Percentiles rank a stretch among this genome's conserved stretches.
These are phyloP conservation scores for Adelges cooleyi DNA, from an alignment of 1,140 invertebrate species.

Conservation along the genomic window DNA sequence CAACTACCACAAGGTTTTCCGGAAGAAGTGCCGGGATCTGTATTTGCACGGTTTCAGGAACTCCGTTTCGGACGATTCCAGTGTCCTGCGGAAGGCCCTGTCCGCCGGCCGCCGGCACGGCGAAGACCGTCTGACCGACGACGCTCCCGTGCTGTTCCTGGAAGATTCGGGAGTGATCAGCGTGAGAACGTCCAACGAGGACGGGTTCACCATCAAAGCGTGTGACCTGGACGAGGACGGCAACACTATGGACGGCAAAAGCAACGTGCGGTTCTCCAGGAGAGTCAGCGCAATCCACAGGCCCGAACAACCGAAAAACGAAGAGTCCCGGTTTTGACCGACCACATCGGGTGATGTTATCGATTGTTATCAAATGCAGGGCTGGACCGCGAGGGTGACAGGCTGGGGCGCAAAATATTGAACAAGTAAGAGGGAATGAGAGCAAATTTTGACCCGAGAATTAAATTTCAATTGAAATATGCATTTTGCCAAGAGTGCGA, in stretches of 20 bases:
- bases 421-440: not conserved
- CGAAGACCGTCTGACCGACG: not conserved
- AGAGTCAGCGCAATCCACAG: not conserved
- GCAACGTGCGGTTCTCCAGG: not conserved
- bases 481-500: too few relatives aligned
- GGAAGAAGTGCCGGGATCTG: slow-evolving; percentile 10
- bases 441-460: too few relatives aligned
- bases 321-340: not conserved
- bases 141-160: slow-evolving; percentile 7
- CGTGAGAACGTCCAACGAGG: not conserved
- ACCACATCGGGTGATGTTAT: not conserved
- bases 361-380: not conserved
- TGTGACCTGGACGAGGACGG: slow-evolving; percentile 4
- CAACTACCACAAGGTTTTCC: slow-evolving; percentile 4
- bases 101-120: not conserved
- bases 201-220: not conserved
- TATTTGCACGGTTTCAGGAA: slow-evolving; percentile 15
- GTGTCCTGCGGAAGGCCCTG: not conserved
- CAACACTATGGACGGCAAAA: not conserved
- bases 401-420: not conserved
- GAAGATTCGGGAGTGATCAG: not conserved
- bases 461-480: too few relatives aligned
- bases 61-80: not conserved
- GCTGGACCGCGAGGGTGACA: not conserved
- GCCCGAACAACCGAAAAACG: not conserved